These are phyloP conservation scores for Nematostella vectensis DNA, from an alignment of 92 coral and sea anemone genomes.

Conservation along the genomic window DNA sequence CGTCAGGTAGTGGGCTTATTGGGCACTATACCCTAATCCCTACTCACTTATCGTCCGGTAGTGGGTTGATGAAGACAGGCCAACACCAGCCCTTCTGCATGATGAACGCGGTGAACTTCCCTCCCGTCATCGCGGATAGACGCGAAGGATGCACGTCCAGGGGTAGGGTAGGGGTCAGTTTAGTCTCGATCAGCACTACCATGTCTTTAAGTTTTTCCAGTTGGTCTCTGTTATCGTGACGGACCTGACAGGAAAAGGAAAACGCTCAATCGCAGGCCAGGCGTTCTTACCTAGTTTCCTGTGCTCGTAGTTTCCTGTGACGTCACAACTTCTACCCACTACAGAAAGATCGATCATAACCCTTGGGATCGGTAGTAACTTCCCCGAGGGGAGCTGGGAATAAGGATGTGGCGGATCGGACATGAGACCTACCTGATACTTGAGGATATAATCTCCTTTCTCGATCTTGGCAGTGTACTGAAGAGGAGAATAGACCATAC, in stretches of 20 bases:
- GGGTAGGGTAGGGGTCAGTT: conserved; percentile 62
- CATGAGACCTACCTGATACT: conserved; percentile 63
- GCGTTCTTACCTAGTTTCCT: too few relatives aligned
- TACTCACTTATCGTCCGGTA: conserved; percentile 90
- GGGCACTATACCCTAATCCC: too few relatives aligned
- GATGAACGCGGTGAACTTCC: conserved; percentile 56
- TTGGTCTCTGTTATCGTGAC: conserved; percentile 93
- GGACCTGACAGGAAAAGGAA: conserved; percentile 47
- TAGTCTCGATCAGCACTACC: conserved; percentile 74
- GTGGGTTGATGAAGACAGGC: conserved; percentile 75
- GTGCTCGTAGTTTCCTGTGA: too few relatives aligned
- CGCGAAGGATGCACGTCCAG: conserved; percentile 77
- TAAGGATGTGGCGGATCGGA: too few relatives aligned
- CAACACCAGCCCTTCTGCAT: conserved; percentile 41
- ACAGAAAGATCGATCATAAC: too few relatives aligned
- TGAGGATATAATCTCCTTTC: conserved; percentile 78
- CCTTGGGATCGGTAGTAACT: too few relatives aligned
- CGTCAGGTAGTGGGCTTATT: too few relatives aligned
- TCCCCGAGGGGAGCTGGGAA: too few relatives aligned
- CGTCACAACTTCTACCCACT: too few relatives aligned
- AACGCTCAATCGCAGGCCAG: too few relatives aligned
- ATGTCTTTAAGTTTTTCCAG: conserved; percentile 76
- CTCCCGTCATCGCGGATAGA: conserved; percentile 77
- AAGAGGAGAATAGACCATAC: conserved; percentile 15
- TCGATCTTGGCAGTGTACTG: conserved; percentile 87